Percentiles rank a stretch among this genome's conserved stretches.
Evolutionary conservation across 1,140 invertebrate species (phyloP).

Genomic region (Bradysia coprophila): DNA sequence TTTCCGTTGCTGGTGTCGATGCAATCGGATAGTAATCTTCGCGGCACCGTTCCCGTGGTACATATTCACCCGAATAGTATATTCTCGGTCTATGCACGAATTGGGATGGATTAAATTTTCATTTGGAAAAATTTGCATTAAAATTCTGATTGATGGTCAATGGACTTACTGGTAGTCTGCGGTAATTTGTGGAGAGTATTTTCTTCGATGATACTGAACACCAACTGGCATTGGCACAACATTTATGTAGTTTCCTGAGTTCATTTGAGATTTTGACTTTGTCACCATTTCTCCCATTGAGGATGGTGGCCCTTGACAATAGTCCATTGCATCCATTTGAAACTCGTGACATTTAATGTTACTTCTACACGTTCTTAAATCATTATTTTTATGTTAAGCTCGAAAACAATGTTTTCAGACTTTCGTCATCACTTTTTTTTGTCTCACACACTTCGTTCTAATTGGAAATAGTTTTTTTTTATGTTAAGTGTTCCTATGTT

Average conservation of each 20-base stretch:
- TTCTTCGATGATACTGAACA: slow-evolving; percentile 20
- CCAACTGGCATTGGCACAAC: slow-evolving; percentile 19
- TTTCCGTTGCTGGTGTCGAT: slow-evolving; percentile 11
- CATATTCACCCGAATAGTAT: background rate
- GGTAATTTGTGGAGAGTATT: slow-evolving; percentile 12
- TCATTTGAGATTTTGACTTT: slow-evolving; percentile 3
- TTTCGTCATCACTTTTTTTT: no score
- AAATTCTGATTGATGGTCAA: background rate
- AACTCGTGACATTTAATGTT: no score
- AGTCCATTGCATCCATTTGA: background rate
- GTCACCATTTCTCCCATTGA: slow-evolving; percentile 2
- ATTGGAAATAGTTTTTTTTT: no score
- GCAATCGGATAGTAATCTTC: slow-evolving; percentile 15
- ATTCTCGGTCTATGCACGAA: background rate
- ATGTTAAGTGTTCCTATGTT: no score
- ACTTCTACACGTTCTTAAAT: no score
- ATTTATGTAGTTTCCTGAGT: slow-evolving; percentile 18
- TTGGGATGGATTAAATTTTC: background rate
- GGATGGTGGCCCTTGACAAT: background rate
- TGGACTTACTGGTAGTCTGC: slow-evolving; percentile 18
- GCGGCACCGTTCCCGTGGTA: slow-evolving; percentile 10
- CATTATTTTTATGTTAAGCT: no score
- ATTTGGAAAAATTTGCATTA: background rate
- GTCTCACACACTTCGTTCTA: no score
- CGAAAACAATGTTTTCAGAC: no score